Base-by-base conservation (phyloP, 1,140 invertebrate genomes). In the Bombus waltoni region DNA sequence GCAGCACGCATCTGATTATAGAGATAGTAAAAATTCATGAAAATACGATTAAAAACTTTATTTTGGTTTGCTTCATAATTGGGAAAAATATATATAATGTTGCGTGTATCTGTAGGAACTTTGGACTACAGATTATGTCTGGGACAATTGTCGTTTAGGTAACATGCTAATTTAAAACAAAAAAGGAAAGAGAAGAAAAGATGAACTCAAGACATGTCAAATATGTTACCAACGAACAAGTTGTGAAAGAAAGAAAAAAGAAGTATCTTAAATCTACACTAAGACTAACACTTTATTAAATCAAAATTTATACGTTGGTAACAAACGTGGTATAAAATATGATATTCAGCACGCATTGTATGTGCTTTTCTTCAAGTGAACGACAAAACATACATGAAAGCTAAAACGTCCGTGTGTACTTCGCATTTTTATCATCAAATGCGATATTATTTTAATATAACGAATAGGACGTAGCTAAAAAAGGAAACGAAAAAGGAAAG, bases 51-150 rank as follows among this genome's bases (percentile, higher is more conserved):
- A 93, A 93, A 94, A 94, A 94, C 89, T 95, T 94, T 95, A 94
- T 95, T 94, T 94, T 93, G 93, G 90, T 92, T 94, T 93, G 92
- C 89, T 93, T 93, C 85, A 89, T 93, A 93, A 92, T 92, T 93
- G 93, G 94, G 93, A 94, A 94, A 94, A 94, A 95, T 94, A 94
- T 94, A 94, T 94, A 89, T 91, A 92, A 92, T 93, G 86, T 93
- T 91, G 89, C 89, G 88, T 94, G 87, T 93, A 93, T 91, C 94
- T 94, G 94, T 94, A 94, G 94, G 94, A 94, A 94, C 94, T 94
- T 94, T 94, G 91, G 91, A 81, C 94, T 94, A 95, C 93, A 94
- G 93, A 94, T 94, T 91, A 93, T 89, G 71, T 90, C 86, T 73
- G 77, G 87, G 91, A 90, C 87, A 92, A 89, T 91, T 81, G 73